phyloP scores from a whole-genome alignment of 2,888 invertebrate genomes.

The Eupithecia tripunctaria region DNA sequence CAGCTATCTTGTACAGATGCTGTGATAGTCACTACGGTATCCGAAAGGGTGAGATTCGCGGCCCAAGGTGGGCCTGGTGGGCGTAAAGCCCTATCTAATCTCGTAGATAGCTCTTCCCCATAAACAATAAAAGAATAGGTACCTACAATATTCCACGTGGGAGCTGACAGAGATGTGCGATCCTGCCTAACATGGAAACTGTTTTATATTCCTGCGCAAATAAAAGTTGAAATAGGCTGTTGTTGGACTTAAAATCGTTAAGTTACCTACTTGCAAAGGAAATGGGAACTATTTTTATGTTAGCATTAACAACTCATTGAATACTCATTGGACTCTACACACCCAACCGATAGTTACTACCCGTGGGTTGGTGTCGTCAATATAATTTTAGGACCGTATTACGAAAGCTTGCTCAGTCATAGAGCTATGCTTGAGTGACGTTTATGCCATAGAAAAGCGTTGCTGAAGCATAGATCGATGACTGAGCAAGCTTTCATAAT shows the following conservation, averaged over 20 bases:
- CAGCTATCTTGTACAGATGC: slow-evolving; percentile 39
- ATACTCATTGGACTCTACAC: not conserved
- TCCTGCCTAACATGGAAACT: slow-evolving; percentile 38
- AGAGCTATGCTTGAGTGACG: no score
- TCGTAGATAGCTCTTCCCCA: slow-evolving; percentile 62
- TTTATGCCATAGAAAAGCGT: no score
- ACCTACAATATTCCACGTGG: slow-evolving; percentile 43
- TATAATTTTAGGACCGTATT: not conserved
- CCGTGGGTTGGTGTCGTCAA: not conserved
- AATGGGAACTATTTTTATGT: not conserved
- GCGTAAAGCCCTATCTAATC: slow-evolving; percentile 63
- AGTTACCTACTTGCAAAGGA: slow-evolving; percentile 2
- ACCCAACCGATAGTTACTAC: not conserved
- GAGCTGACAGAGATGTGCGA: slow-evolving; percentile 42
- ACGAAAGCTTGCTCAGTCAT: no score
- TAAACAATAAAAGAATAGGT: slow-evolving; percentile 61
- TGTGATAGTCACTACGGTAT: slow-evolving; percentile 14
- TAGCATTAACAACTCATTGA: not conserved
- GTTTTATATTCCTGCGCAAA: slow-evolving; percentile 28
- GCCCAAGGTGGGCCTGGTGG: slow-evolving; percentile 62
- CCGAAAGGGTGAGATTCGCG: slow-evolving; percentile 38
- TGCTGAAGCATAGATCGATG: no score
- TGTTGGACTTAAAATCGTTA: not conserved
- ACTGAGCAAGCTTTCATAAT: no score
- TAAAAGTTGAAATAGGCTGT: not conserved